Conservation (phyloP, 1,140 invertebrate species). For the Bombyx mandarina region DNA sequence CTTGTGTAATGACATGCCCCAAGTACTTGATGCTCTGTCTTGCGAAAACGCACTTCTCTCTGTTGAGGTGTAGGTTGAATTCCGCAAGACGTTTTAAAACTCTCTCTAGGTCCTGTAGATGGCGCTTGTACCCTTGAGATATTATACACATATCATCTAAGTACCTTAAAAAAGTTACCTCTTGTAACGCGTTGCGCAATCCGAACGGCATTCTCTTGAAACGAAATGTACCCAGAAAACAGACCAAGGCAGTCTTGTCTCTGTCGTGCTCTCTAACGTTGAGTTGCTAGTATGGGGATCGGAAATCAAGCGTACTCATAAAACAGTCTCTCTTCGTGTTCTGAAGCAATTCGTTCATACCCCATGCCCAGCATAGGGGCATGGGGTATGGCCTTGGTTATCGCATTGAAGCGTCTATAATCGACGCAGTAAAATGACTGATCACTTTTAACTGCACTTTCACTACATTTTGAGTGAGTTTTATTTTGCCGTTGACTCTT, state of each 20-base stretch:
- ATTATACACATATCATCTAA: constrained; percentile 58
- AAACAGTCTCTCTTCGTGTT: constrained; percentile 29
- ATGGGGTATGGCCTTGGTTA: constrained; percentile 2
- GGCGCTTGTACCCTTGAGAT: constrained; percentile 32
- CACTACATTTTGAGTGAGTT: too few relatives aligned
- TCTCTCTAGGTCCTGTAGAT: constrained; percentile 32
- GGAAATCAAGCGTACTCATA: constrained; percentile 62
- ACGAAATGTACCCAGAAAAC: constrained; percentile 37
- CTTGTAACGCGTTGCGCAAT: constrained; percentile 8
- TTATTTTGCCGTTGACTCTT: too few relatives aligned
- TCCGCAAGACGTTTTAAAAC: constrained; percentile 14
- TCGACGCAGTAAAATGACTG: constrained; percentile 27
- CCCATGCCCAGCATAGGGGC: constrained; percentile 64
- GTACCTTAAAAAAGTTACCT: constrained; percentile 40
- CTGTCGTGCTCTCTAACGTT: constrained; percentile 23
- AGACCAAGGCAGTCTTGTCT: constrained; percentile 65
- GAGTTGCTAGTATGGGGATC: constrained; percentile 52
- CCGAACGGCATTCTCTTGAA: constrained; percentile 50
- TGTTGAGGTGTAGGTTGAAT: constrained; percentile 23
- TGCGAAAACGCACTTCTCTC: constrained; percentile 42
- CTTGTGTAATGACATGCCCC: constrained; percentile 42
- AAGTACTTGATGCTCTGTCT: constrained; percentile 34
- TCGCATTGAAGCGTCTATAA: constrained; percentile 18
- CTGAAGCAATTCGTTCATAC: constrained; percentile 58
- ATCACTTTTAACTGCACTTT: too few relatives aligned